Percentiles rank a stretch among this genome's conserved stretches.
These are phyloP conservation scores for Diachasma alloeum DNA, from an alignment of 1,140 invertebrate species.

Conservation along the genomic window DNA sequence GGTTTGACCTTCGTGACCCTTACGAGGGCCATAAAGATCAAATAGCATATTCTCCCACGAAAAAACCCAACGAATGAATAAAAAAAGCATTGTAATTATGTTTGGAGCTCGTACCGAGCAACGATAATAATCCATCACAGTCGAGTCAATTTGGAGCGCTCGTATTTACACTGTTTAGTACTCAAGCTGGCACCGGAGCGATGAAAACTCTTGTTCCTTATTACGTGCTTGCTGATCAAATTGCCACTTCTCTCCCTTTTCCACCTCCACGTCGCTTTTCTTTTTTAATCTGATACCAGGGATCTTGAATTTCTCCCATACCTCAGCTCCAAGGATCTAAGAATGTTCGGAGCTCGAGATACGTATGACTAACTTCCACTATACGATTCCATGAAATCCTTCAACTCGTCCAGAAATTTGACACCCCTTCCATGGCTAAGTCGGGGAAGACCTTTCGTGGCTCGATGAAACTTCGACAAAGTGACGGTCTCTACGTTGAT, in stretches of 20 bases:
- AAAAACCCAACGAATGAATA: neutral
- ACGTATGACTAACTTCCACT: conserved; percentile 18
- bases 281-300: neutral
- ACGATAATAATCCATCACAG: conserved; percentile 3
- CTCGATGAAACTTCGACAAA: conserved; percentile 33
- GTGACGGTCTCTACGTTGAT: conserved; percentile 30
- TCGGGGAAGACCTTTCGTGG: conserved; percentile 9
- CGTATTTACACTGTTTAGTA: neutral
- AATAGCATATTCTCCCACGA: too few species aligned
- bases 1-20: too few species aligned
- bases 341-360: neutral
- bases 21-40: too few species aligned
- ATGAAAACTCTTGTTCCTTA: conserved; percentile 6
- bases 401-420: conserved; percentile 26
- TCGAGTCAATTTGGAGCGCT: neutral
- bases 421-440: conserved; percentile 19
- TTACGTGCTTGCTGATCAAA: neutral
- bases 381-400: conserved; percentile 27
- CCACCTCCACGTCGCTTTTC: neutral
- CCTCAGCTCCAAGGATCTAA: neutral
- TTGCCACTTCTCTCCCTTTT: neutral
- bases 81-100: neutral
- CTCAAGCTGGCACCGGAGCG: neutral
- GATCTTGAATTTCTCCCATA: neutral
- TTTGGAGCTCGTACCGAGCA: neutral